A percentile compares a stretch with the other conserved stretches of the same genome.
phyloP scores from a whole-genome alignment of 2,888 invertebrate genomes.

The Chelonus formosanus region DNA sequence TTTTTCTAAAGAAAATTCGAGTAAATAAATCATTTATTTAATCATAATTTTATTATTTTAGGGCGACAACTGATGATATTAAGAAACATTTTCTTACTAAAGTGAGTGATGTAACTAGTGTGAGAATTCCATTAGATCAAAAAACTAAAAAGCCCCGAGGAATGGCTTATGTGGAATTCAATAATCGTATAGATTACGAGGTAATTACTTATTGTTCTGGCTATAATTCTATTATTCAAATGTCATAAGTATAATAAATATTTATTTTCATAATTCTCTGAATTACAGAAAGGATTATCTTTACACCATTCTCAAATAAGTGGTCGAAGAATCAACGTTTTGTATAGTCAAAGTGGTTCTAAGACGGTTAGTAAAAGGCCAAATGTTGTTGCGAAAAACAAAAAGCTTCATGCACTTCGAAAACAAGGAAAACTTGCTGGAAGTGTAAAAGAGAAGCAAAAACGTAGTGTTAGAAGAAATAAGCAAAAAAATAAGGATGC shows the following conservation, averaged over 20 bases:
- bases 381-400: slow-evolving; percentile 62
- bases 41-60: slow-evolving; percentile 38
- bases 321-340: slow-evolving; percentile 64
- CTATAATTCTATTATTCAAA: neutral
- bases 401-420: slow-evolving; percentile 64
- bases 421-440: slow-evolving; percentile 62
- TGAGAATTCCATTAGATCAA: slow-evolving; percentile 62
- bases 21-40: neutral
- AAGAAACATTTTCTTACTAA: slow-evolving; percentile 64
- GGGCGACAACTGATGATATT: slow-evolving; percentile 60
- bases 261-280: slow-evolving; percentile 12
- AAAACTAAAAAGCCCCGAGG: slow-evolving; percentile 60
- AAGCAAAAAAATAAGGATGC: slow-evolving; percentile 31
- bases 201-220: slow-evolving; percentile 47
- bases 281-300: slow-evolving; percentile 65
- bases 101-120: slow-evolving; percentile 58
- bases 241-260: neutral
- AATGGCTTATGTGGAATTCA: slow-evolving; percentile 65
- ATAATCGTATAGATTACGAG: slow-evolving; percentile 62
- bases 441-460: slow-evolving; percentile 55
- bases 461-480: slow-evolving; percentile 51
- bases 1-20: neutral
- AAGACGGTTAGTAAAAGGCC: slow-evolving; percentile 55
- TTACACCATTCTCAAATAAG: slow-evolving; percentile 63
- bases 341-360: slow-evolving; percentile 61